A percentile compares a stretch with the other conserved stretches of the same genome.
Evolutionary conservation across 2,797 vertebrate genomes (phyloP).

Genomic region (Holocentrus rufus): DNA sequence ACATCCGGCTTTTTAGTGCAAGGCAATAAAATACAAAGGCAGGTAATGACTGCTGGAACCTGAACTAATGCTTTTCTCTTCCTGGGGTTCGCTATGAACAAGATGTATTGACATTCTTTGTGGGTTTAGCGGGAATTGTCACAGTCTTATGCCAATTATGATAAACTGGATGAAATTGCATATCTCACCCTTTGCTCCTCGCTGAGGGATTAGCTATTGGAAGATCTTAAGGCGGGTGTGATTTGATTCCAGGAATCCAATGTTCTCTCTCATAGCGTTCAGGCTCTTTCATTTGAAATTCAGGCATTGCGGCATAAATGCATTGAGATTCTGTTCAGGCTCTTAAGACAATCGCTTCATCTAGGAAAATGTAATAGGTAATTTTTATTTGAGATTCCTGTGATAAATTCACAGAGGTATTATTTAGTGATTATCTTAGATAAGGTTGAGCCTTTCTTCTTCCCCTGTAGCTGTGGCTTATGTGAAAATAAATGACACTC

Average conservation of each 20-base stretch:
- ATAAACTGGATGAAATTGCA: slow-evolving; percentile 26
- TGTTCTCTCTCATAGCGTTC: neutral
- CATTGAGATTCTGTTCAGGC: slow-evolving; percentile 48
- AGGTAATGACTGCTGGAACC: neutral
- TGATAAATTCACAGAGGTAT: neutral
- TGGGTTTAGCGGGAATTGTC: slow-evolving; percentile 1
- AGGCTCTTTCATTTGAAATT: slow-evolving; percentile 37
- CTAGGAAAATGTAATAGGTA: slow-evolving; percentile 34
- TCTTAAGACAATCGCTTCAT: slow-evolving; percentile 11
- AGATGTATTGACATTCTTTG: slow-evolving; percentile 16
- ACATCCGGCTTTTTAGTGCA: too few relatives aligned
- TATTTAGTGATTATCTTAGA: slow-evolving; percentile 6
- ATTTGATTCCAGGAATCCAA: slow-evolving; percentile 25
- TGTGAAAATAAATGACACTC: slow-evolving; percentile 15
- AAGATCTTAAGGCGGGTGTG: slow-evolving; percentile 26
- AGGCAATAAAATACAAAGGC: slow-evolving; percentile 4
- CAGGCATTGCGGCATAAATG: slow-evolving; percentile 24
- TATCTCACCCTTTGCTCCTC: slow-evolving; percentile 13
- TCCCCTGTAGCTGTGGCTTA: neutral
- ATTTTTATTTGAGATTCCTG: slow-evolving; percentile 30
- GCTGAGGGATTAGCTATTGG: slow-evolving; percentile 27
- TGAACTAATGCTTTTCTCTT: slow-evolving; percentile 9
- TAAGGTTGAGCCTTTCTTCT: neutral
- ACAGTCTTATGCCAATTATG: slow-evolving; percentile 16
- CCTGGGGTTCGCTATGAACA: neutral